Conservation (phyloP, 2,888 invertebrate genomes). For the Loripinus fragilis region DNA sequence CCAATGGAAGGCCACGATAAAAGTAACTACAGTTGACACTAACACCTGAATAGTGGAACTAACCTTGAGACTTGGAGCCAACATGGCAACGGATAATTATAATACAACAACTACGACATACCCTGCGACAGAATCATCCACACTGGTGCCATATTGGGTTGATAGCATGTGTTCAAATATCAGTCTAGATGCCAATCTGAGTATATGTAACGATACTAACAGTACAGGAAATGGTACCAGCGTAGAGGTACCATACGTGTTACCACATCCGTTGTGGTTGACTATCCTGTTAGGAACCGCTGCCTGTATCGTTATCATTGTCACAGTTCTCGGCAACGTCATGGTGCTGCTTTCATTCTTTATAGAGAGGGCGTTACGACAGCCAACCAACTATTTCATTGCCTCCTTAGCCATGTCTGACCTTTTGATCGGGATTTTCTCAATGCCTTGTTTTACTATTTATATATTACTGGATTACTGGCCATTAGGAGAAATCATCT, state of each 20-base stretch:
- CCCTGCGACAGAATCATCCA: background rate
- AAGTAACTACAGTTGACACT: too few relatives aligned
- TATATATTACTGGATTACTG: constrained; percentile 98
- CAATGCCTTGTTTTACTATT: constrained; percentile 99
- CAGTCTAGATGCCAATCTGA: constrained; percentile 7
- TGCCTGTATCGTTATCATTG: constrained; percentile 93
- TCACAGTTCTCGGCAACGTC: constrained; percentile 97
- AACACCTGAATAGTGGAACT: too few relatives aligned
- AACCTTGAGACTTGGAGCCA: background rate
- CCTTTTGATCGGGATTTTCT: constrained; percentile 98
- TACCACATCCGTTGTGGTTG: constrained; percentile 92
- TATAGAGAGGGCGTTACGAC: constrained; percentile 94
- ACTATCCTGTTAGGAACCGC: constrained; percentile 94
- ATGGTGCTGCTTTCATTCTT: constrained; percentile 97
- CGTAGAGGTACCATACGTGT: background rate
- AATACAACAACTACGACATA: background rate
- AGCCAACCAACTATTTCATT: constrained; percentile 99
- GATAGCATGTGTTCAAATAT: constrained; percentile 5
- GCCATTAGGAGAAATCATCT: constrained; percentile 97
- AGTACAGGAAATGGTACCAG: constrained; percentile 22
- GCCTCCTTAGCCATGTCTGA: constrained; percentile 99
- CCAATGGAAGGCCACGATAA: too few relatives aligned
- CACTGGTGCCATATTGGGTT: background rate
- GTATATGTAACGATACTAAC: constrained; percentile 24
- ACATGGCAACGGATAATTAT: background rate